Base-by-base conservation (phyloP, 2,888 invertebrate species). In the Tigriopus californicus region DNA sequence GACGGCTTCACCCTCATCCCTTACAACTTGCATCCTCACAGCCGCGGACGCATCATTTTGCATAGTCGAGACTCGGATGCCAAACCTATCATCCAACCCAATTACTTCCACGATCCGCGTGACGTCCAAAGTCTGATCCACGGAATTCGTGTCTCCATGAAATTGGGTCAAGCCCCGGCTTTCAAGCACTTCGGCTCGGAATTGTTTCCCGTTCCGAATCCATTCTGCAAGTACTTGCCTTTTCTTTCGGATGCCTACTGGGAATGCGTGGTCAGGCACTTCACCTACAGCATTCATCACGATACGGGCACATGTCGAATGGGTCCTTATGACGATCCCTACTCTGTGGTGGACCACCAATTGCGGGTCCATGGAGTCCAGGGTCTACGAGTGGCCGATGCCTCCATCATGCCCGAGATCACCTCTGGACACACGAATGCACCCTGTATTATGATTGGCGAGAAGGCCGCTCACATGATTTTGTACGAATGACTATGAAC, bases 271-370 rank as follows among this genome's bases (percentile, higher is more conserved):
- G 79, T 87, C 24, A 74, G 84, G 3, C 86, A 87, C 66, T 88
- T 87, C 67, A 87, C 87, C 0, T 81, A 87, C 79, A 86, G 87
- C 0, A 88, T 88, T 64, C 88, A 88, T 67, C 87, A 88, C 67
- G 76, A 86, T 72, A 85, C 85, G 0, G 83, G 87, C 60, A 83
- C 85, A 0, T 79, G 82, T 0, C 87, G 87, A 70, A 89, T 88
- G 88, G 88, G 86, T 0, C 85, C 87, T 0, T 72, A 77, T 1
- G 80, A 78, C 75, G 88, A 89, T 68, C 73, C 75, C 0, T 78
- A 77, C 15, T 83, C 85, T 1, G 66, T 77, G 1, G 75, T 68
- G 1, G 87, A 88, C 68, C 6, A 24, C 1, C 1, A 52, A 40
- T 15, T 55, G 33, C 55, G 66, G 61, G 65, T 66, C 20, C 62